A percentile compares a stretch with the other conserved stretches of the same genome.
phyloP scores from a whole-genome alignment of 1,140 invertebrate species.

The Ylistrum balloti region DNA sequence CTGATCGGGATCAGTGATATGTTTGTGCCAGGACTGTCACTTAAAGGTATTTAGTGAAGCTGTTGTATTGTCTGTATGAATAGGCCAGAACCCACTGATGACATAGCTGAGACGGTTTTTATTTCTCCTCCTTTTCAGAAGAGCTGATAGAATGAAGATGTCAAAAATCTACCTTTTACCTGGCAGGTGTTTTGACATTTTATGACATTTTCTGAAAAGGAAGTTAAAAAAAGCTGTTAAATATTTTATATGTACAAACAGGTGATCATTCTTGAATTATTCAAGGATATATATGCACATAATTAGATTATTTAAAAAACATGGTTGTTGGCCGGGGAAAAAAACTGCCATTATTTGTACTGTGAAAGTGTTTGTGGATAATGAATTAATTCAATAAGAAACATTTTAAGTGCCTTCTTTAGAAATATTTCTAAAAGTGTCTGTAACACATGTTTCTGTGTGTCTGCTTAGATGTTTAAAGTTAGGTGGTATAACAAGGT shows the following conservation, averaged over 20 bases:
- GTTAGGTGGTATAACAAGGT: background rate
- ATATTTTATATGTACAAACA: background rate
- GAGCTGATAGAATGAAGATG: background rate
- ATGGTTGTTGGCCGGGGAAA: background rate
- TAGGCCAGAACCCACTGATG: conserved; percentile 22
- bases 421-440: background rate
- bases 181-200: background rate
- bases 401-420: background rate
- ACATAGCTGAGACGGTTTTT: background rate
- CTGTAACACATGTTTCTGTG: background rate
- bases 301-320: conserved; percentile 3
- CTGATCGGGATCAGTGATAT: conserved; percentile 1
- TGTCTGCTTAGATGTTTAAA: background rate
- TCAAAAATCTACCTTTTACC: background rate
- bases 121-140: background rate
- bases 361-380: background rate
- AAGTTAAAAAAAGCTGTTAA: too few relatives aligned
- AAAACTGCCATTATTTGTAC: background rate
- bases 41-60: background rate
- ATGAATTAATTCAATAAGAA: conserved; percentile 4
- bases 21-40: conserved; percentile 12
- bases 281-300: background rate
- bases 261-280: background rate
- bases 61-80: background rate
- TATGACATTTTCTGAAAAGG: background rate